phyloP scores from a whole-genome alignment of 2,797 vertebrate species.

The Gallinago nigripennis region DNA sequence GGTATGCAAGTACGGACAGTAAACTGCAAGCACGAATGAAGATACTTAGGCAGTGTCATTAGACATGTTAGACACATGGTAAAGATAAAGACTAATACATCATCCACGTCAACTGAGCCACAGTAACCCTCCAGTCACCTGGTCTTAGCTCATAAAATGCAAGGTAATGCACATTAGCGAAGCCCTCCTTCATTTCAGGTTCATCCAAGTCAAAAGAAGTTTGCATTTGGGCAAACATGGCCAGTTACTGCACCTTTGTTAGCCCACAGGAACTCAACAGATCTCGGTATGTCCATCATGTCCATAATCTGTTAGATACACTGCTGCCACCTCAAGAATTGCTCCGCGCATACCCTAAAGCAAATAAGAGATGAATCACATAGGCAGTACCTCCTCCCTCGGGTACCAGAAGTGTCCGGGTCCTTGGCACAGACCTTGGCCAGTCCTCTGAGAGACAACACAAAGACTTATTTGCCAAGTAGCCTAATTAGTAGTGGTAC shows the following conservation, averaged over 20 bases:
- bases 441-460: background rate
- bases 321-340: background rate
- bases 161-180: rapidly evolving
- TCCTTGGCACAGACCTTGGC: background rate
- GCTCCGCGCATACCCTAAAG: background rate
- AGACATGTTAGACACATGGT: background rate
- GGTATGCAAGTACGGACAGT: background rate
- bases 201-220: background rate
- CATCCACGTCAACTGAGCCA: background rate
- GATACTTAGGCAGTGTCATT: too few species aligned
- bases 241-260: background rate
- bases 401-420: background rate
- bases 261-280: background rate
- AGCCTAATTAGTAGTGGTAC: background rate
- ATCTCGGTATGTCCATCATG: rapidly evolving
- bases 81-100: background rate
- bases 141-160: background rate
- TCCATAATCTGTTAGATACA: rapidly evolving
- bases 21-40: background rate
- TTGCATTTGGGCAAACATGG: rapidly evolving
- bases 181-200: background rate
- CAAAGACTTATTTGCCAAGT: background rate
- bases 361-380: rapidly evolving
- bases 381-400: background rate
- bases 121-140: background rate